phyloP scores from a whole-genome alignment of 2,113 vertebrate genomes.

The Triplophysa siluroides region DNA sequence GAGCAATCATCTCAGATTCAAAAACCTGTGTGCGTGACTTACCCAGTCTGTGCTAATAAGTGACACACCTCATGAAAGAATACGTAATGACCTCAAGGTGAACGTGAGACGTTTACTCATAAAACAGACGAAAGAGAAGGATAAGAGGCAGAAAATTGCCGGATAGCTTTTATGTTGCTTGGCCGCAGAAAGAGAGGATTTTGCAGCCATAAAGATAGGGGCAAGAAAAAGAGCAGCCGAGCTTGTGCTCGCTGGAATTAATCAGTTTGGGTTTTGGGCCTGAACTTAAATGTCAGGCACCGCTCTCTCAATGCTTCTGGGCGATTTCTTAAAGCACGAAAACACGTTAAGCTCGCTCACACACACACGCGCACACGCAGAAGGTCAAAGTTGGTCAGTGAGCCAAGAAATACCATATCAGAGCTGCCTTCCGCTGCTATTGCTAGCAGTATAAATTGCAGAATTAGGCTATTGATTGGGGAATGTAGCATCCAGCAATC shows the following conservation, averaged over 20 bases:
- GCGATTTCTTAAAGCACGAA: constrained; percentile 90
- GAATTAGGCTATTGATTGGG: constrained; percentile 99
- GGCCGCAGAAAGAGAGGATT: constrained; percentile 71
- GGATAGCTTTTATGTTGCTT: constrained; percentile 66
- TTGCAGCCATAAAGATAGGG: constrained; percentile 70
- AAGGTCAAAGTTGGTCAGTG: constrained; percentile 99
- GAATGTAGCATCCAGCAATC: constrained; percentile 94
- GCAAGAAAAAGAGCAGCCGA: constrained; percentile 71
- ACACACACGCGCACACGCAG: constrained; percentile 84
- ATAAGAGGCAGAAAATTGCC: constrained; percentile 66
- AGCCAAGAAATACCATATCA: constrained; percentile 99
- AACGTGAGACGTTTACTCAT: constrained; percentile 57
- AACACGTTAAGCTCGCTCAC: constrained; percentile 89
- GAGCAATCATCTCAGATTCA: constrained; percentile 55
- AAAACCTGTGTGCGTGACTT: constrained; percentile 55
- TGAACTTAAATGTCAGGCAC: constrained; percentile 82
- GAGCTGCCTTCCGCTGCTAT: constrained; percentile 93
- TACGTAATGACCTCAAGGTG: constrained; percentile 55
- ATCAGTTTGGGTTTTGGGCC: constrained; percentile 81
- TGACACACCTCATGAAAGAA: constrained; percentile 57
- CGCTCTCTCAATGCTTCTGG: constrained; percentile 88
- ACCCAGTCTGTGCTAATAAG: constrained; percentile 65
- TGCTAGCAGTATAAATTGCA: constrained; percentile 96
- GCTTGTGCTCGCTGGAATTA: constrained; percentile 82
- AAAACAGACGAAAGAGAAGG: constrained; percentile 61